Conservation (phyloP, 1,140 invertebrate genomes). For the Samia ricini region DNA sequence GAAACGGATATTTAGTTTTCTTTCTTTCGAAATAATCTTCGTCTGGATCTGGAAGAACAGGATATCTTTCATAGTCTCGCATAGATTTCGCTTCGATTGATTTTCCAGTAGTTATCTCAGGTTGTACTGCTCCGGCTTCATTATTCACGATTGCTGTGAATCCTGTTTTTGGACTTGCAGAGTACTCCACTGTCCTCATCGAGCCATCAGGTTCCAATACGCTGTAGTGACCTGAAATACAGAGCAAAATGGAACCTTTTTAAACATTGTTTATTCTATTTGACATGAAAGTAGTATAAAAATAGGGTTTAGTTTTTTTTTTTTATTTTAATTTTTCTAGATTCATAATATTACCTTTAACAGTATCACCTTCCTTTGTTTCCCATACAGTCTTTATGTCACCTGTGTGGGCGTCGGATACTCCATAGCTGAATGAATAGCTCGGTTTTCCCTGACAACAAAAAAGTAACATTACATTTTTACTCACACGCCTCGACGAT, state of each 20-base stretch:
- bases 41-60: constrained; percentile 51
- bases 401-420: constrained; percentile 78
- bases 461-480: constrained; percentile 27
- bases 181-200: constrained; percentile 72
- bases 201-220: constrained; percentile 74
- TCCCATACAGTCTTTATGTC: constrained; percentile 83
- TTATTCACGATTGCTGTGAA: constrained; percentile 59
- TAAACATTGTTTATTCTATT: background rate
- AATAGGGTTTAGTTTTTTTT: too few species aligned
- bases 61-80: constrained; percentile 56
- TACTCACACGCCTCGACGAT: constrained; percentile 27
- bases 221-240: constrained; percentile 68
- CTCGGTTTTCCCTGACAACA: constrained; percentile 61
- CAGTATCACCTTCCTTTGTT: constrained; percentile 79
- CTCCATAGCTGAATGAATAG: constrained; percentile 79
- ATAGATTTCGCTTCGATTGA: constrained; percentile 54
- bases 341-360: constrained; percentile 63
- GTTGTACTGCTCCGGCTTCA: constrained; percentile 22
- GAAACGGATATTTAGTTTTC: constrained; percentile 20
- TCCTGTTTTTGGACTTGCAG: constrained; percentile 64
- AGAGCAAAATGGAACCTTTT: constrained; percentile 12
- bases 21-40: constrained; percentile 37
- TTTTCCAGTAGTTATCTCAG: constrained; percentile 14
- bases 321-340: background rate
- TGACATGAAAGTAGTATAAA: background rate